Percentiles rank a stretch among this genome's conserved stretches.
These are phyloP conservation scores for Dione vanillae DNA, from an alignment of 2,888 invertebrate species.

Conservation along the genomic window DNA sequence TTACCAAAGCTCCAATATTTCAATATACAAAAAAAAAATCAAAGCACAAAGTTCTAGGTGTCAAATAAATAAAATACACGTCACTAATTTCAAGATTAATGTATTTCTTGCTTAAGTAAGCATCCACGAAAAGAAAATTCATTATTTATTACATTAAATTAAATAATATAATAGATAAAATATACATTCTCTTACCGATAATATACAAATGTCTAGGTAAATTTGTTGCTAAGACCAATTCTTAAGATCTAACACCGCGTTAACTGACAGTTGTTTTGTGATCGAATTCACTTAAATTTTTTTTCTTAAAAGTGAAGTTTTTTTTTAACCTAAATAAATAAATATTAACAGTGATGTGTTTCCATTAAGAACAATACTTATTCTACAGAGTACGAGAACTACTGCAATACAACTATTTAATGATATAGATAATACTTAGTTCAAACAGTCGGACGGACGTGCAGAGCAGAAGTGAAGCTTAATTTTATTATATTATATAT, in stretches of 20 bases:
- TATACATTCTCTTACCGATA: slow-evolving; percentile 45
- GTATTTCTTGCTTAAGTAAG: slow-evolving; percentile 43
- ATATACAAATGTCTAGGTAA: slow-evolving; percentile 42
- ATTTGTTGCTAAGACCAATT: slow-evolving; percentile 43
- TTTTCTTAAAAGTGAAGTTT: slow-evolving; percentile 9
- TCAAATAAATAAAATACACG: slow-evolving; percentile 1
- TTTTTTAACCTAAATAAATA: slow-evolving; percentile 10
- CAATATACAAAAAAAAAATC: too few relatives aligned
- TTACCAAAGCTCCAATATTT: too few relatives aligned
- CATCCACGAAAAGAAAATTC: slow-evolving; percentile 39
- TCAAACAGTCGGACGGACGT: slow-evolving; percentile 27
- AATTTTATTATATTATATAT: not conserved
- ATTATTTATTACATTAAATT: slow-evolving; percentile 26
- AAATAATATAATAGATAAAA: slow-evolving; percentile 45
- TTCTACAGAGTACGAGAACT: slow-evolving; percentile 23
- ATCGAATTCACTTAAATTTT: not conserved
- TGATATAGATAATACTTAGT: slow-evolving; percentile 31
- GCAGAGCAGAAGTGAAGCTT: slow-evolving; percentile 15
- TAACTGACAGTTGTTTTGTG: slow-evolving; percentile 27
- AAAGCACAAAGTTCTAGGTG: too few relatives aligned
- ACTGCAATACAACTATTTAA: slow-evolving; percentile 34
- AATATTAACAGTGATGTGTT: slow-evolving; percentile 32
- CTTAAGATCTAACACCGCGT: slow-evolving; percentile 34
- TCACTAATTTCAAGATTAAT: slow-evolving; percentile 34
- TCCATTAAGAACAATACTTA: slow-evolving; percentile 20